These are phyloP conservation scores for Apotomis turbidana DNA, from an alignment of 2,888 invertebrate genomes.

Conservation along the genomic window DNA sequence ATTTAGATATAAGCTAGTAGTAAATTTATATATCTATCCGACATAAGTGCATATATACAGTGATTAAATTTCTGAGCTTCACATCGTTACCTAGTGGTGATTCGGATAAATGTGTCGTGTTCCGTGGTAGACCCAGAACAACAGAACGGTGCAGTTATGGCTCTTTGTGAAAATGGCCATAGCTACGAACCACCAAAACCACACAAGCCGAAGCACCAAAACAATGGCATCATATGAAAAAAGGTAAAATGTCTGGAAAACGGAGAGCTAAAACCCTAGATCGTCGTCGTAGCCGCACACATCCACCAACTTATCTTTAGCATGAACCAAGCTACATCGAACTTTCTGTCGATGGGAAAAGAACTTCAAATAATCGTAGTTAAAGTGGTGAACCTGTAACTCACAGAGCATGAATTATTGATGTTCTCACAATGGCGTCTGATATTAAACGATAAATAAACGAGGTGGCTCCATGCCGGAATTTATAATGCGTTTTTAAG, in stretches of 20 bases:
- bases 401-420: slow-evolving; percentile 40
- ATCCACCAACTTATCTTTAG: slow-evolving; percentile 16
- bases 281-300: slow-evolving; percentile 23
- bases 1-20: no score
- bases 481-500: slow-evolving; percentile 42
- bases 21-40: no score
- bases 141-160: no score
- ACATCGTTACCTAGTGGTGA: no score
- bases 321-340: slow-evolving; percentile 1
- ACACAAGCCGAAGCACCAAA: slow-evolving; percentile 5
- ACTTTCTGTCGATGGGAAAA: slow-evolving; percentile 11
- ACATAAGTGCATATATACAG: no score
- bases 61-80: no score
- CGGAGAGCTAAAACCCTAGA: slow-evolving; percentile 39
- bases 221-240: slow-evolving; percentile 11
- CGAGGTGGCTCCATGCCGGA: slow-evolving; percentile 37
- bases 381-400: slow-evolving; percentile 33
- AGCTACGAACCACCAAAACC: background rate
- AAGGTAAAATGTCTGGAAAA: slow-evolving; percentile 24
- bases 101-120: no score
- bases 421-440: slow-evolving; percentile 37
- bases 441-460: slow-evolving; percentile 41
- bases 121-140: no score
- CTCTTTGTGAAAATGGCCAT: background rate
- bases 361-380: slow-evolving; percentile 12